phyloP scores from a whole-genome alignment of 2,797 vertebrate species.

The Falco columbarius region DNA sequence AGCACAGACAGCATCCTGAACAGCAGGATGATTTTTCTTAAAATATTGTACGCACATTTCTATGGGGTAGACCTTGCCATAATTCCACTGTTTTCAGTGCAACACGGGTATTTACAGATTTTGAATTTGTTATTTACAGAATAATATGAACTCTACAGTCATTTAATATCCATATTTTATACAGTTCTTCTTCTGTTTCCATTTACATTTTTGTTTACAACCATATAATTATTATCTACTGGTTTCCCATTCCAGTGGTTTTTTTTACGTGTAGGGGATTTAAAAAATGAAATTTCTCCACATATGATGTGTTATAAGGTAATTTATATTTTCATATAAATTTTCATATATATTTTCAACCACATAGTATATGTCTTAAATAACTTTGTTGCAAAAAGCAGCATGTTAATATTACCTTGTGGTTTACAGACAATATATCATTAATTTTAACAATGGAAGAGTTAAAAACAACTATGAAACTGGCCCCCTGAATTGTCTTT shows the following conservation, averaged over 20 bases:
- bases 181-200: background rate
- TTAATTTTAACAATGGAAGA: background rate
- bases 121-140: background rate
- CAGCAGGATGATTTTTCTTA: background rate
- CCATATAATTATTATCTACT: background rate
- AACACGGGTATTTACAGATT: background rate
- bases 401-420: background rate
- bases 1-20: background rate
- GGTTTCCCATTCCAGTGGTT: background rate
- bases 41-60: background rate
- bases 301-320: background rate
- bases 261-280: background rate
- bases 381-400: background rate
- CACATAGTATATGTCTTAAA: background rate
- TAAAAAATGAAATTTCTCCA: background rate
- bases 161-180: background rate
- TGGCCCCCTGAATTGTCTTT: background rate
- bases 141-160: background rate
- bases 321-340: background rate
- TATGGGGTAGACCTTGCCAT: background rate
- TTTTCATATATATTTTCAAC: background rate
- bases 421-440: background rate
- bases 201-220: background rate
- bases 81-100: background rate
- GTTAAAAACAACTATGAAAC: background rate